These are phyloP conservation scores for Neelides folsomi DNA, from an alignment of 2,888 invertebrate species.

Conservation along the genomic window DNA sequence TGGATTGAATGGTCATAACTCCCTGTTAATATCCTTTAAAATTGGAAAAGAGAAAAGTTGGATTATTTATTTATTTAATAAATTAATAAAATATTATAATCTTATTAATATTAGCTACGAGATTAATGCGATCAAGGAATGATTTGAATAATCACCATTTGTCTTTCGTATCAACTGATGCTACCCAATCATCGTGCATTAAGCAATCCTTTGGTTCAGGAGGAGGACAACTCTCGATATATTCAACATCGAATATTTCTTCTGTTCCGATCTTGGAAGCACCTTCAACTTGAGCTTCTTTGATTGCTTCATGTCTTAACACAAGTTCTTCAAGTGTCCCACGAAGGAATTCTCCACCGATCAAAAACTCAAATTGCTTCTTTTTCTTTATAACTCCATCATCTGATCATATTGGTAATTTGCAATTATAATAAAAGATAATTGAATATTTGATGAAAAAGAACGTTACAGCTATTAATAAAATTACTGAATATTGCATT, in stretches of 20 bases:
- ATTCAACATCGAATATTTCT: conserved; percentile 75
- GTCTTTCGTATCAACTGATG: conserved; percentile 57
- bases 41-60: conserved; percentile 1
- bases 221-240: conserved; percentile 75
- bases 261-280: conserved; percentile 53
- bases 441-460: not conserved
- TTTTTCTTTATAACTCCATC: conserved; percentile 22
- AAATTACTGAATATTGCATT: not conserved
- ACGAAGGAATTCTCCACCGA: conserved; percentile 67
- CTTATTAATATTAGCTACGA: not conserved
- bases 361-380: conserved; percentile 71
- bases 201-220: conserved; percentile 85
- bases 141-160: conserved; percentile 47
- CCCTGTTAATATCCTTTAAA: conserved; percentile 69
- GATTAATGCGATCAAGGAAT: not conserved
- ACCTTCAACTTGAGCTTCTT: conserved; percentile 37
- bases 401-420: conserved; percentile 19
- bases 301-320: conserved; percentile 54
- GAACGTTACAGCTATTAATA: not conserved
- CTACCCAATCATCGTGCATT: conserved; percentile 97
- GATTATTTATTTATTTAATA: conserved; percentile 1
- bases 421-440: no score
- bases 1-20: conserved; percentile 87
- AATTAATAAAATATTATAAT: conserved; percentile 2
- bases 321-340: conserved; percentile 49